Conservation (phyloP, 2,888 invertebrate species). For the Drosophila recens region DNA sequence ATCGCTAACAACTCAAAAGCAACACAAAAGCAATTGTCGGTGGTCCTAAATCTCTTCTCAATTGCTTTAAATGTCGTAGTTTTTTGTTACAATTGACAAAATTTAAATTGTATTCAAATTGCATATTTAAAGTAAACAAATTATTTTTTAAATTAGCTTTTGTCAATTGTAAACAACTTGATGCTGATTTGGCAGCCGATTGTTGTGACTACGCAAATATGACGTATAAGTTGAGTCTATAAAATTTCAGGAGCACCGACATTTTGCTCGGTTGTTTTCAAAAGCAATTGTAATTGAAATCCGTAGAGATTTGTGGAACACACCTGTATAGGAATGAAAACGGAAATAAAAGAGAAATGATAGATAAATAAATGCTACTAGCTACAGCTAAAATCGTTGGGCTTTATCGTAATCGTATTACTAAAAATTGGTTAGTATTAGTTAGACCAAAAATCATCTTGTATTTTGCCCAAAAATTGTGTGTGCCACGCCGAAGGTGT, state of each 20-base stretch:
- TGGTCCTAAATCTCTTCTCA: neutral
- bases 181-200: neutral
- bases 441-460: conserved; percentile 51
- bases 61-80: neutral
- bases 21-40: neutral
- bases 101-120: neutral
- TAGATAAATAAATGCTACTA: conserved; percentile 43
- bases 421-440: conserved; percentile 44
- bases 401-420: conserved; percentile 45
- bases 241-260: neutral
- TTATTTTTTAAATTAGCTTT: too few species aligned
- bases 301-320: conserved; percentile 1
- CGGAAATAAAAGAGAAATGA: conserved; percentile 33
- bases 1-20: neutral
- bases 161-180: too few species aligned
- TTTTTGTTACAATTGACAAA: neutral
- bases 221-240: neutral
- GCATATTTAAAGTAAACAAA: neutral
- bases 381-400: conserved; percentile 53
- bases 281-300: neutral
- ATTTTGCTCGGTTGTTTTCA: neutral
- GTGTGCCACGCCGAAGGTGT: conserved; percentile 56
- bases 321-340: conserved; percentile 41
- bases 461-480: conserved; percentile 43
- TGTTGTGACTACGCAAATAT: neutral